These are phyloP conservation scores for Sinocyclocheilus anshuiensis DNA, from an alignment of 2,113 vertebrate genomes.

Conservation along the genomic window DNA sequence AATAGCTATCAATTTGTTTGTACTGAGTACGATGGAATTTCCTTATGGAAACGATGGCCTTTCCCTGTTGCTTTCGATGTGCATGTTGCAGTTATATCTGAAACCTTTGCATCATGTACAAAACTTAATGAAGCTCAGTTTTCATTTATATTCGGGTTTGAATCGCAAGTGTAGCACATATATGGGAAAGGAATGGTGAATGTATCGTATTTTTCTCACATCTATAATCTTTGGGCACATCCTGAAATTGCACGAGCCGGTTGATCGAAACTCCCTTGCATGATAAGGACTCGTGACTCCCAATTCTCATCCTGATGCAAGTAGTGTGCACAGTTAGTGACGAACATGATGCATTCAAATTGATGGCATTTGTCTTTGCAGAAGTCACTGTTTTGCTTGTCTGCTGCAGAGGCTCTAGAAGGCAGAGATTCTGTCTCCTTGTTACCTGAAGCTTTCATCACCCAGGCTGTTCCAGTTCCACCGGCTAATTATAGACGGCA, in stretches of 20 bases:
- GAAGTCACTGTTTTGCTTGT: not conserved
- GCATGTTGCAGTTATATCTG: not conserved
- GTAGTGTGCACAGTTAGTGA: not conserved
- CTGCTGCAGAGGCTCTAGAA: slow-evolving; percentile 37
- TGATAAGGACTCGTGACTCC: not conserved
- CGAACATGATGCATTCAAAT: not conserved
- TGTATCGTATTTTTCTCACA: not conserved
- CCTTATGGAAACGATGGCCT: slow-evolving; percentile 39
- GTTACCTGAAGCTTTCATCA: slow-evolving; percentile 63
- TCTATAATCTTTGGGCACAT: not conserved
- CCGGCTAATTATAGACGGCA: slow-evolving; percentile 51
- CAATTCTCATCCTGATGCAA: not conserved
- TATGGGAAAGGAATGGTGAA: not conserved
- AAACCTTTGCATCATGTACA: slow-evolving; percentile 34
- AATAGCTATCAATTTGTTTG: slow-evolving; percentile 60
- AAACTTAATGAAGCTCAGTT: not conserved
- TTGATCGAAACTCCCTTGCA: not conserved
- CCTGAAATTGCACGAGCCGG: not conserved
- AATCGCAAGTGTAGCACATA: not conserved
- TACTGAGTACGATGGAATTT: slow-evolving; percentile 62
- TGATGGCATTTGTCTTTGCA: not conserved
- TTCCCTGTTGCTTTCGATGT: slow-evolving; percentile 1
- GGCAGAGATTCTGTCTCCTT: slow-evolving; percentile 28
- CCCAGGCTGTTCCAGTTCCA: slow-evolving; percentile 50
- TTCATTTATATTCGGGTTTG: not conserved